Base-by-base conservation (phyloP, 2,888 invertebrate genomes). In the Trichopoda pennipes region DNA sequence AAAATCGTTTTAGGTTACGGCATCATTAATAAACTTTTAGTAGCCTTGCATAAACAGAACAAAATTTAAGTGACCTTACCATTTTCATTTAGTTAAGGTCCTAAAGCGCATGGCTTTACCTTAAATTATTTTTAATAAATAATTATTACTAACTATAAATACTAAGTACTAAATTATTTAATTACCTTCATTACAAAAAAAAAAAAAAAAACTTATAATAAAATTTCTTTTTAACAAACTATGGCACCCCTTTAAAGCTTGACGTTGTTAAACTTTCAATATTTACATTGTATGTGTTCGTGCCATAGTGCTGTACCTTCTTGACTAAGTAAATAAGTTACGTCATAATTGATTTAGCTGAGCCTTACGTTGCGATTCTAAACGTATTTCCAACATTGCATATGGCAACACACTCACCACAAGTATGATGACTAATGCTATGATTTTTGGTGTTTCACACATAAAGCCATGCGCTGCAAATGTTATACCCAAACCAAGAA, bases 381-480 rank as follows among this genome's bases (percentile, higher is more conserved):
- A 81, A 3, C 91, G 90, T 35, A 90, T 90, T 84, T 91, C 91
- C 6, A 91, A 81, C 86, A 89, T 88, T 21, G 91, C 90, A 85
- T 91, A 91, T 0, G 91, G 91, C 32, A 91, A 89, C 56, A 91
- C 89, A 80, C 90, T 89, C 47, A 91, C 86, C 38, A 91, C 90
- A 21, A 91, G 84, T 32, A 91, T 87, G 17, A 91, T 89, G 35
- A 90, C 89, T 79, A 91, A 81, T 0, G 89, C 89, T 19, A 91
- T 87, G 16, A 91, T 90, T 86, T 91, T 91, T 9, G 89, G 86
- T 66, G 90, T 90, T 69, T 91, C 91, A 80, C 95, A 95, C 56
- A 95, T 91, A 64, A 93, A 89, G 69, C 93, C 93, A 49, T 95
- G 94, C 55, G 94, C 93, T 0, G 92, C 92, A 86, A 95, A 94